phyloP scores from a whole-genome alignment of 1,140 invertebrate species.

The Listronotus oregonensis region DNA sequence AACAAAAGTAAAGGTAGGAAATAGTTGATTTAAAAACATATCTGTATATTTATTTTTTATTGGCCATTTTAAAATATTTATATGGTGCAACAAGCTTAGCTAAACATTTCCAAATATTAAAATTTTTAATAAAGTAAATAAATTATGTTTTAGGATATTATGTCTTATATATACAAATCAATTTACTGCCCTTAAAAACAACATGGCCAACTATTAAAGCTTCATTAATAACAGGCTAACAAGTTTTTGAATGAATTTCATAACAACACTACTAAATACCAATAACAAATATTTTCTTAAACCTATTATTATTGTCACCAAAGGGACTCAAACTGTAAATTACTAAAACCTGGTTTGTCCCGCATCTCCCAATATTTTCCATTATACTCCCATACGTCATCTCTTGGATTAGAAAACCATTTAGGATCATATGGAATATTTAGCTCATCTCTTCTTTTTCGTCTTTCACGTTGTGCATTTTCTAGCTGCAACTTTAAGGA shows the following conservation, averaged over 20 bases:
- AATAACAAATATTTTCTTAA: slow-evolving; percentile 10
- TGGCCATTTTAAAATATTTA: too few relatives aligned
- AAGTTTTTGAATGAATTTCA: slow-evolving; percentile 6
- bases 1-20: too few relatives aligned
- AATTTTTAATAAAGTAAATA: too few relatives aligned
- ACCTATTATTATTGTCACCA: slow-evolving; percentile 55
- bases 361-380: slow-evolving; percentile 64
- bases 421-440: slow-evolving; percentile 60
- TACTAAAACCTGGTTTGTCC: slow-evolving; percentile 65
- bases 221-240: slow-evolving; percentile 17
- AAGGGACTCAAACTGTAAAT: slow-evolving; percentile 61
- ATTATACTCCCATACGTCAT: slow-evolving; percentile 68
- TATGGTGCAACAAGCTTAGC: too few relatives aligned
- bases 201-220: slow-evolving; percentile 26
- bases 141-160: too few relatives aligned
- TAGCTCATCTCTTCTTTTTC: slow-evolving; percentile 65
- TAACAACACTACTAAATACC: slow-evolving; percentile 12
- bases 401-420: slow-evolving; percentile 65
- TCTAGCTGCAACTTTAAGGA: slow-evolving; percentile 71
- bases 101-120: too few relatives aligned
- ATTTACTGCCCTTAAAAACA: slow-evolving; percentile 1
- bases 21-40: too few relatives aligned
- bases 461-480: slow-evolving; percentile 69
- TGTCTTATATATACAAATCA: background rate
- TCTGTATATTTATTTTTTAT: too few relatives aligned